phyloP scores from a whole-genome alignment of 2,888 invertebrate genomes.

The Microplitis manilae region DNA sequence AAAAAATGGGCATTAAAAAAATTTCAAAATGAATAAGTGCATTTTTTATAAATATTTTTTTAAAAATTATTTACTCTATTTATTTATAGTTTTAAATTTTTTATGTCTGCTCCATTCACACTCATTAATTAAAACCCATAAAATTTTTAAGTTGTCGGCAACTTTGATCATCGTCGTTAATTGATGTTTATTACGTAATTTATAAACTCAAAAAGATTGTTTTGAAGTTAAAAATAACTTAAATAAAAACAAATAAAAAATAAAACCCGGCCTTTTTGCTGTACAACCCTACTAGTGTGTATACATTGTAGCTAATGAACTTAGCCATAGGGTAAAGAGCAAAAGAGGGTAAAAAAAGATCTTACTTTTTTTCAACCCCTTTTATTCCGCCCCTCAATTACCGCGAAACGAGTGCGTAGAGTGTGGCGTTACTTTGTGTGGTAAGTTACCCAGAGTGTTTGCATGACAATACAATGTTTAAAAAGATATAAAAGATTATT shows the following conservation, averaged over 20 bases:
- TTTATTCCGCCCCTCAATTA: constrained; percentile 51
- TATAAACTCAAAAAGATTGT: constrained; percentile 5
- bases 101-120: too few relatives aligned
- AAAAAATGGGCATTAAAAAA: too few relatives aligned
- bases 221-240: constrained; percentile 7
- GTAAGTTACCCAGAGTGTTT: constrained; percentile 51
- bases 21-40: too few relatives aligned
- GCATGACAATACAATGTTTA: constrained; percentile 39
- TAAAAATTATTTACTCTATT: too few relatives aligned
- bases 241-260: constrained; percentile 7
- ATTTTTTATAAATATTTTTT: too few relatives aligned
- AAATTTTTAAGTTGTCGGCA: too few relatives aligned
- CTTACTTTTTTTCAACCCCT: constrained; percentile 18
- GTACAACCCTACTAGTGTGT: not conserved
- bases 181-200: not conserved
- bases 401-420: constrained; percentile 45
- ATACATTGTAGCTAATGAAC: constrained; percentile 25
- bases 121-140: too few relatives aligned
- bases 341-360: constrained; percentile 31
- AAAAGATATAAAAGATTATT: constrained; percentile 1
- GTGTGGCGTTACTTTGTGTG: constrained; percentile 50
- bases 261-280: constrained; percentile 32
- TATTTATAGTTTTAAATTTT: too few relatives aligned
- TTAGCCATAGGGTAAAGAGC: constrained; percentile 32
- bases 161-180: too few relatives aligned